A percentile compares a stretch with the other conserved stretches of the same genome.
Evolutionary conservation across 2,888 invertebrate genomes (phyloP).

Genomic region (Drepanosiphum platanoidis): DNA sequence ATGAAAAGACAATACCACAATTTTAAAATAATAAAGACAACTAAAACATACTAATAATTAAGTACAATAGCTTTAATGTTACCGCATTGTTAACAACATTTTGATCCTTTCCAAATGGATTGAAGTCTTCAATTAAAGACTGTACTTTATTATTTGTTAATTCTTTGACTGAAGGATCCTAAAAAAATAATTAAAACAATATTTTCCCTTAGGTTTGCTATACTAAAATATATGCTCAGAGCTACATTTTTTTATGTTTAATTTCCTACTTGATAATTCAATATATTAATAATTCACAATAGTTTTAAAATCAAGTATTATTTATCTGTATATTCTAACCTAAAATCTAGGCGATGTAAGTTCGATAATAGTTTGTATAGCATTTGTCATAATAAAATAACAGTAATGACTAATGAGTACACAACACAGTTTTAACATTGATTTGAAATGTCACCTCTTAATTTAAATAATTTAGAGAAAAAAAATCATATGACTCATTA

Average conservation of each 20-base stretch:
- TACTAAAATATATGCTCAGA: not conserved
- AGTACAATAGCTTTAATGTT: conserved; percentile 62
- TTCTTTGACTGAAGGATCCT: conserved; percentile 96
- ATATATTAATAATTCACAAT: not conserved
- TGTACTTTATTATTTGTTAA: conserved; percentile 71
- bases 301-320: not conserved
- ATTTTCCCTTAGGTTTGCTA: conserved; percentile 46
- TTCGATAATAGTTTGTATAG: not conserved
- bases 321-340: not conserved
- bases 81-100: conserved; percentile 61
- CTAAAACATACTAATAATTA: conserved; percentile 19
- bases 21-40: conserved; percentile 64
- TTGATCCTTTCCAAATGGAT: conserved; percentile 61
- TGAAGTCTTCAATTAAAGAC: conserved; percentile 61
- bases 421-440: not conserved
- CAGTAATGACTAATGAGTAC: not conserved
- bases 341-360: too few relatives aligned
- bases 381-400: not conserved
- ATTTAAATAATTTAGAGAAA: not conserved
- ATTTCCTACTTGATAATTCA: conserved; percentile 2
- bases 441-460: not conserved
- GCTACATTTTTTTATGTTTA: not conserved
- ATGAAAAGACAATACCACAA: conserved; percentile 20
- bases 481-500: not conserved
- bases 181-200: conserved; percentile 62